Conservation (phyloP, 2,888 invertebrate species). For the Venustoraphidia nigricollis region DNA sequence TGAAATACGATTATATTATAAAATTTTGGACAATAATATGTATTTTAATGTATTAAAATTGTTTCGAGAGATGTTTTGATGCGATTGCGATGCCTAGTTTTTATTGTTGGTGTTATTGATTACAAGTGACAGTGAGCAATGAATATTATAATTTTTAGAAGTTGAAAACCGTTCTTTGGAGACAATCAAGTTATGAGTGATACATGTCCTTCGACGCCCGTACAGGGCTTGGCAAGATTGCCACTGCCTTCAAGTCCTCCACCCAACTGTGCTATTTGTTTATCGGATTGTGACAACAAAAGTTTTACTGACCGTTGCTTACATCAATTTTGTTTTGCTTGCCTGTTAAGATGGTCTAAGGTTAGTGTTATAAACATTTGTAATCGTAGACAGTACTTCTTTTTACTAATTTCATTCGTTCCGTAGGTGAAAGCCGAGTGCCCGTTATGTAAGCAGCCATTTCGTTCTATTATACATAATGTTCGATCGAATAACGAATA, state of each 20-base stretch:
- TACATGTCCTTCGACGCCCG: too few relatives aligned
- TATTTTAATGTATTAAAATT: too few relatives aligned
- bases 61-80: too few relatives aligned
- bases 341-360: conserved; percentile 87
- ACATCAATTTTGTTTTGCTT: conserved; percentile 89
- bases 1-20: too few relatives aligned
- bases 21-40: too few relatives aligned
- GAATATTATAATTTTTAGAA: too few relatives aligned
- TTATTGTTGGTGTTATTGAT: too few relatives aligned
- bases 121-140: too few relatives aligned
- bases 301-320: conserved; percentile 85
- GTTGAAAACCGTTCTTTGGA: too few relatives aligned
- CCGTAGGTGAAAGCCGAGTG: conserved; percentile 79
- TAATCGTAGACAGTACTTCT: background rate
- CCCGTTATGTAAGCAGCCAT: conserved; percentile 85
- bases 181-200: too few relatives aligned
- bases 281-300: conserved; percentile 72
- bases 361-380: conserved; percentile 25
- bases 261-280: conserved; percentile 84
- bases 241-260: conserved; percentile 38
- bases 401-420: conserved; percentile 8
- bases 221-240: background rate
- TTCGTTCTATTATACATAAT: conserved; percentile 85
- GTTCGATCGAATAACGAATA: conserved; percentile 75
- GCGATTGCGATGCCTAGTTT: too few relatives aligned